Evolutionary conservation across 2,113 vertebrate species (phyloP), one percentile per base, ranked within the genome.

Genomic region (Boulengeromyrus knoepffleri): DNA sequence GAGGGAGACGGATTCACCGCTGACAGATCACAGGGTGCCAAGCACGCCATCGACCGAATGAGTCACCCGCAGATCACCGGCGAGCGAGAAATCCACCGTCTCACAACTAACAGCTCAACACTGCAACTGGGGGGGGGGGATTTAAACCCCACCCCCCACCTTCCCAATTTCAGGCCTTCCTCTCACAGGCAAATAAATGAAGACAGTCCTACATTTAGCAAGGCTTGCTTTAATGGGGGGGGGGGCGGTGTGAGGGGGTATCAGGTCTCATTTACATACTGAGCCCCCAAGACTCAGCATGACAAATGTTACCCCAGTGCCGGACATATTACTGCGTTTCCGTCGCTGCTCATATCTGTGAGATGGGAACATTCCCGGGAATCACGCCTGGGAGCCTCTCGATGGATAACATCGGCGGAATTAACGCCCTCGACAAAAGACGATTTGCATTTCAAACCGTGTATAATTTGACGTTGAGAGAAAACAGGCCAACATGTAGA

Each of bases 391-490:
- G 19, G 19, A 88, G 19, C 27, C 87, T 10, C 87, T 62, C 27
- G 8, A 31, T 15, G 39, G 52, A 89, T 83, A 77, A 39, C 49
- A 53, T 50, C 31, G 39, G 47, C 36, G 21, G 13, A 39, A 15
- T 42, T 66, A 52, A 52, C 31, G 24, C 47, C 17, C 42, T 74
- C 13, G 15, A 49, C 88, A 88, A 88, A 88, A 70, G 42, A 24
- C 12, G 3, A 83, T 39, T 80, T 83, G 88, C 74, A 56, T 89
- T 83, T 89, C 88, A 83, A 89, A 83, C 49, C 13, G 9, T 12
- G 27, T 42, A 70, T 91, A 91, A 91, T 92, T 93, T 56, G 93
- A 92, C 31, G 88, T 31, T 93, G 92, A 91, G 86, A 92, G 84
- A 85, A 49, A 85, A 46, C 42, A 85, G 24, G 21, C 24, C 84